Base-by-base conservation (phyloP, 2,888 invertebrate species). In the Lepidochitona cinerea region DNA sequence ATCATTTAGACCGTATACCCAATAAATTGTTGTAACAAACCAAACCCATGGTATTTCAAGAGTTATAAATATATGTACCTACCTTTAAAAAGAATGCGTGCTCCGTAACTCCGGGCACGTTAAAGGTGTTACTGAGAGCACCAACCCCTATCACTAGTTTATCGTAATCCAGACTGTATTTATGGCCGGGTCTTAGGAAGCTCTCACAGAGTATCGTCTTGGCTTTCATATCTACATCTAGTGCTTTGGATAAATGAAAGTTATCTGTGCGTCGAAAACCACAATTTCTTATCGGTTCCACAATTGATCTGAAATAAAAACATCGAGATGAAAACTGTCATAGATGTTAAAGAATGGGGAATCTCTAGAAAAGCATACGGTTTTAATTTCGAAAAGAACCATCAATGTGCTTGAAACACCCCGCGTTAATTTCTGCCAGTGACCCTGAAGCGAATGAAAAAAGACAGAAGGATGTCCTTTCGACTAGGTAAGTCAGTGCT, bases 11-110 rank as follows among this genome's bases (percentile, higher is more conserved):
- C n/a, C n/a, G n/a, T n/a, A n/a, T n/a, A n/a, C n/a, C n/a, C n/a
- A n/a, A n/a, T n/a, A n/a, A n/a, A n/a, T n/a, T n/a, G n/a, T n/a
- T n/a, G n/a, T n/a, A n/a, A n/a, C n/a, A n/a, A n/a, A n/a, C n/a
- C n/a, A n/a, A n/a, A n/a, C n/a, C n/a, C n/a, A n/a, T n/a, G n/a
- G n/a, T n/a, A 69, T 32, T 53, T 53, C 18, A 53, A 49, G 29
- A 4, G 6, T 54, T 35, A 54, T 32, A 54, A 12, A 18, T 52
- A 3, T 9, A 66, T 49, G 49, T 35, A 36, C 72, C 67, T 78
- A 91, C 91, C 86, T 91, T 91, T n/a, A 91, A 79, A 75, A 91
- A 91, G 80, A 85, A 88, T 0, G 91, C 90, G 83, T 91, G 80
- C 75, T 90, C 87, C n/a, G 80, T 74, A 5, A 91, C 91, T 5